Base-by-base conservation (phyloP, 1,140 invertebrate genomes). In the Acromyrmex echinatior region DNA sequence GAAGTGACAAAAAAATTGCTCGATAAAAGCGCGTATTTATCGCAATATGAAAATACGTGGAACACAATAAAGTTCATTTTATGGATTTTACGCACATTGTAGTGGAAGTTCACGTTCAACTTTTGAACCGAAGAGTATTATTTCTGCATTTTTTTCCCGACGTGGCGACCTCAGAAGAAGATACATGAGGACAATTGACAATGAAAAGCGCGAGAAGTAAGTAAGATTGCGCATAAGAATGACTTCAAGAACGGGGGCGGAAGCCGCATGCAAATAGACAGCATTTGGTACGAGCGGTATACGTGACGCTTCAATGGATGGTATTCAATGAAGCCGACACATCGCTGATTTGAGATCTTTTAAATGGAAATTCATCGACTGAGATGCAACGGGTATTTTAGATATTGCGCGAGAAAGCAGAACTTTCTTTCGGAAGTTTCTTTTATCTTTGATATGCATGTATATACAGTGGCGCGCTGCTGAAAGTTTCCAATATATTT, bases 271-370 rank as follows among this genome's bases (percentile, higher is more conserved):
- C 70, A 74, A 84, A 76, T 76, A 58, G 80, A 25, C 14, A 6
- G 12, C 56, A 25, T 1, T 49, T 14, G 62, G 45, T 51, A 79
- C 60, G 25, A 45, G 18, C n/a, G 35, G 25, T 25, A 4, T 82
- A 39, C 25, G 39, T 74, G 14, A 18, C 14, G 39, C 25, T 62
- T 84, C 25, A 76, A 74, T 74, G 39, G 70, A 49, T 3, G 45
- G 14, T 74, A 74, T 76, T 82, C 68, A 76, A 49, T 35, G 60
- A 73, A 49, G 68, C 18, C 70, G 21, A 82, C 80, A 12, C 31
- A 65, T 74, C 70, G 70, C 39, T 84, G 80, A 84, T 84, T 51
- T 51, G 25, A 62, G 66, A 56, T 81, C 70, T 81, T 73, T 81
- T 81, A 81, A 81, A 81, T 81, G 51, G 79, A 73, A 73, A 81